Conservation (phyloP, 2,888 invertebrate genomes). For the Ischnus inquisitorius region DNA sequence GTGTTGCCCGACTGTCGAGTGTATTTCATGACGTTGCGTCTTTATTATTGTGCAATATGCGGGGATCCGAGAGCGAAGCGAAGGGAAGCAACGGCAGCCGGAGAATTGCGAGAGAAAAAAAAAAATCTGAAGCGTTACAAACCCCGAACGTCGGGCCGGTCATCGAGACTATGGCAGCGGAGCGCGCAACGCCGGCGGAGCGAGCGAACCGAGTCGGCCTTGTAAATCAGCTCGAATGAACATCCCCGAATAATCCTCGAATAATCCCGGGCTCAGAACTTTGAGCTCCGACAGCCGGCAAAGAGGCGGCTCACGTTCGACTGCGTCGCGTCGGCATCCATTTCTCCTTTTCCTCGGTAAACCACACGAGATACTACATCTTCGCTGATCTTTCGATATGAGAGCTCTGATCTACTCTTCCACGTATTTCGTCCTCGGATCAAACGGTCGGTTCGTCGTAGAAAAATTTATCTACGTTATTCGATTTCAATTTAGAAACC, state of each 20-base stretch:
- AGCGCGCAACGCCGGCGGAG: constrained; percentile 13
- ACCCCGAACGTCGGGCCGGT: constrained; percentile 47
- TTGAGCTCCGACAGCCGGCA: constrained; percentile 81
- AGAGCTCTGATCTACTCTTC: constrained; percentile 6
- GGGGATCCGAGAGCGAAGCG: constrained; percentile 7
- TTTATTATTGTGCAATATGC: constrained; percentile 72
- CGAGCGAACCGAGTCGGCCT: constrained; percentile 74
- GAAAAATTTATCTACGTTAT: constrained; percentile 26
- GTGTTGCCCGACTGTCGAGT: constrained; percentile 16
- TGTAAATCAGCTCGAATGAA: constrained; percentile 83
- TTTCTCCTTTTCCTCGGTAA: constrained; percentile 44
- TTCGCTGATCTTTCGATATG: constrained; percentile 37
- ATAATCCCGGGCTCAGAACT: constrained; percentile 80
- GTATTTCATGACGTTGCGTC: constrained; percentile 42
- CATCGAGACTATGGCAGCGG: constrained; percentile 62
- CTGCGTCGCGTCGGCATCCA: constrained; percentile 63
- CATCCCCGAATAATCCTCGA: constrained; percentile 82
- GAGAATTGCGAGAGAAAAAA: constrained; percentile 38
- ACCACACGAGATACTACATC: constrained; percentile 25
- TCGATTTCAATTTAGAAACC: constrained; percentile 4
- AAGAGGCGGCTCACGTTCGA: constrained; percentile 68
- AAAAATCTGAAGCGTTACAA: constrained; percentile 26
- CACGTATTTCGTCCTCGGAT: not conserved
- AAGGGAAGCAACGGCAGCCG: constrained; percentile 11
- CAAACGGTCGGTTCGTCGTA: constrained; percentile 29